Base-by-base conservation (phyloP, 2,888 invertebrate species). In the Apoderus coryli region DNA sequence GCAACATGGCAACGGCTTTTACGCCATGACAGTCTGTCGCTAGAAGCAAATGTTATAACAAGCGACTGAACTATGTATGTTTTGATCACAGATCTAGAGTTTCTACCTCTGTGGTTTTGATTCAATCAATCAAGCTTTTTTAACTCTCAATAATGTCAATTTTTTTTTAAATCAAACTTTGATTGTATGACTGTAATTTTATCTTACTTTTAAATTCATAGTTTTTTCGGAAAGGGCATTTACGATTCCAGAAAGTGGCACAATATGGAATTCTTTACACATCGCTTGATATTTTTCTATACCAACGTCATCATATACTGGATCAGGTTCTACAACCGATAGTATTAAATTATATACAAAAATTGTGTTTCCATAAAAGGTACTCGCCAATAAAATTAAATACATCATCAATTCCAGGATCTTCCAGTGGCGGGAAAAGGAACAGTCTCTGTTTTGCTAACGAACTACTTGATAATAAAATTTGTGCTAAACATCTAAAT, bases 381-480 rank as follows among this genome's bases (percentile, higher is more conserved):
- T 33, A 34, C 29, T 25, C 43, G 56, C 56, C 52, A 29, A 40
- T 40, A 38, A 42, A 50, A 35, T 50, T 42, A 32, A 56, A 51
- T 4, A 52, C 54, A n/a, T 47, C 46, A 25, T 56, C 53, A 22
- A 59, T 49, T 26, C 58, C 59, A 9, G 59, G 60, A 45, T 61
- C 55, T 28, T 45, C 43, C 4, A 56, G 29, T 9, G 50, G 50
- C 3, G 59, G 57, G 43, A 60, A 58, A 27, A 47, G 56, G 34
- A 67, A 68, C 14, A 66, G 54, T 47, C 47, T 63, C 60, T 41
- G 53, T 49, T 43, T 59, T 54, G 54, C 52, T 47, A 40, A 54
- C 50, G 52, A 66, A 60, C 60, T 66, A 55, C 46, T 60, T 48
- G 49, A 65, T 42, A 57, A 38, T 4, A 50, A 26, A 22, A 51